Percentiles rank a stretch among this genome's conserved stretches.
phyloP scores from a whole-genome alignment of 2,113 vertebrate genomes.

The Tachysurus fulvidraco region DNA sequence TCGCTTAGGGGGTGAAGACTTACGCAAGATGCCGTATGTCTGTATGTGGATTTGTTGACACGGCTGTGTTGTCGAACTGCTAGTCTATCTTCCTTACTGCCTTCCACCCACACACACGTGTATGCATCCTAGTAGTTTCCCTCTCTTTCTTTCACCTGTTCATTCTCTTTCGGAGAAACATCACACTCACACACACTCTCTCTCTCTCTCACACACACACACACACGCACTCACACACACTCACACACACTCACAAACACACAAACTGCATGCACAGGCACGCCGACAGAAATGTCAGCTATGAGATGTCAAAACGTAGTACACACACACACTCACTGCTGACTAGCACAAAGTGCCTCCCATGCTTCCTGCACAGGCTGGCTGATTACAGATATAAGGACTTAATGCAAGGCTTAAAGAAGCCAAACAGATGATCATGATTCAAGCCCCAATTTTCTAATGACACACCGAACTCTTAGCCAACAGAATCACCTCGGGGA shows the following conservation, averaged over 20 bases:
- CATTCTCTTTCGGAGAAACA: background rate
- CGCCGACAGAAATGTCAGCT: constrained; percentile 3
- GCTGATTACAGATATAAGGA: background rate
- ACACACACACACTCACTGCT: background rate
- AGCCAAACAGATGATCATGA: background rate
- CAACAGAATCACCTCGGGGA: background rate
- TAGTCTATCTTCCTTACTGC: background rate
- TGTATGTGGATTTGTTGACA: background rate
- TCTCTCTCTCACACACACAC: background rate
- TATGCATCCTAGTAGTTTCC: background rate
- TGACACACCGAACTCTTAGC: background rate
- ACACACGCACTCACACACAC: background rate
- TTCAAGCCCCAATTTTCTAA: background rate
- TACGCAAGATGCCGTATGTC: background rate
- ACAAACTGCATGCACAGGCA: constrained; percentile 23
- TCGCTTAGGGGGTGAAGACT: background rate
- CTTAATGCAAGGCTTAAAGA: background rate
- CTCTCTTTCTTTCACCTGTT: background rate
- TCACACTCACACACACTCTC: background rate
- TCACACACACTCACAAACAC: background rate
- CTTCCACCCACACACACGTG: background rate
- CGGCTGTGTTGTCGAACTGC: background rate
- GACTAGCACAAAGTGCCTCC: background rate
- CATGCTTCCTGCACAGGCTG: background rate
- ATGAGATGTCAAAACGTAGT: constrained; percentile 5